These are phyloP conservation scores for Rhingia rostrata DNA, from an alignment of 2,888 invertebrate genomes.

Conservation along the genomic window DNA sequence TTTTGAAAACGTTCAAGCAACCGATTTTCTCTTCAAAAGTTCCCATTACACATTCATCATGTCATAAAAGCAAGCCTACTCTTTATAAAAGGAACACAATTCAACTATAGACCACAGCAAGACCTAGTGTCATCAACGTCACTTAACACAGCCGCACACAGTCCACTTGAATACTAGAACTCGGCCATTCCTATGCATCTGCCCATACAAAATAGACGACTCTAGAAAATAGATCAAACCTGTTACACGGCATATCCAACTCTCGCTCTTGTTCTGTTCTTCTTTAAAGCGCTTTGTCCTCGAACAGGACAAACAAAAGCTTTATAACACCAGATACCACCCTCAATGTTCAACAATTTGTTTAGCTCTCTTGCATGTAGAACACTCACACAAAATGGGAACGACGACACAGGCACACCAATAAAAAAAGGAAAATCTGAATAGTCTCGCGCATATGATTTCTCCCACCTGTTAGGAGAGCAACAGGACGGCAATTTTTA, in stretches of 20 bases:
- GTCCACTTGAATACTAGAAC: slow-evolving; percentile 14
- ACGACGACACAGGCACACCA: slow-evolving; percentile 1
- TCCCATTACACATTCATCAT: slow-evolving; percentile 11
- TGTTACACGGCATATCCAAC: slow-evolving; percentile 57
- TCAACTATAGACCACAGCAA: slow-evolving; percentile 19
- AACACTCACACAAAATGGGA: slow-evolving; percentile 23
- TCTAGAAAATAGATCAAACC: slow-evolving; percentile 60
- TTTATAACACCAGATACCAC: background rate
- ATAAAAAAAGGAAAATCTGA: slow-evolving; percentile 17
- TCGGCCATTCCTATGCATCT: slow-evolving; percentile 30
- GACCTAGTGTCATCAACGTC: slow-evolving; percentile 28
- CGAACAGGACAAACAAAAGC: background rate
- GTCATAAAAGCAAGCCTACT: slow-evolving; percentile 6
- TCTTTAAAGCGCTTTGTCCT: background rate
- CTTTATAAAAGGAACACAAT: slow-evolving; percentile 17
- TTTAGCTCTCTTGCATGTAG: slow-evolving; percentile 47
- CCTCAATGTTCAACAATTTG: slow-evolving; percentile 69
- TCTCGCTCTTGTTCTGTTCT: slow-evolving; percentile 3
- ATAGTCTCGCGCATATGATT: slow-evolving; percentile 57
- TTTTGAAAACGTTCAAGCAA: slow-evolving; percentile 17
- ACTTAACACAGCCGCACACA: slow-evolving; percentile 23
- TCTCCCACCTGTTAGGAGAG: slow-evolving; percentile 71
- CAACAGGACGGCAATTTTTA: slow-evolving; percentile 71
- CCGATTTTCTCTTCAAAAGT: slow-evolving; percentile 6
- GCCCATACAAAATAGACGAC: slow-evolving; percentile 44